A percentile compares a stretch with the other conserved stretches of the same genome.
Conservation (phyloP, 2,113 vertebrate species). For the Periophthalmodon schlosseri region DNA sequence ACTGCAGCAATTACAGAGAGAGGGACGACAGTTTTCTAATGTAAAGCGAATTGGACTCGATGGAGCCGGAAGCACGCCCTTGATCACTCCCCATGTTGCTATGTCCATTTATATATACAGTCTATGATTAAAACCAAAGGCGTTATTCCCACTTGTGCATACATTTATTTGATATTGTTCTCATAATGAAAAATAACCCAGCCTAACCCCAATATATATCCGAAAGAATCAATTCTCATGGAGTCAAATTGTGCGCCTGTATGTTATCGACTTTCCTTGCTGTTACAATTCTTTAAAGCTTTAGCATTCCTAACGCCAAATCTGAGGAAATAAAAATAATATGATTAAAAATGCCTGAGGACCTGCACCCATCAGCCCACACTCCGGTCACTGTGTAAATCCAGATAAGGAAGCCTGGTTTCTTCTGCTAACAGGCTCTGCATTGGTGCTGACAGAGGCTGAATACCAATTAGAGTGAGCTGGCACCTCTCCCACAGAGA, state of each 20-base stretch:
- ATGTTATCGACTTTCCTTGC: not conserved
- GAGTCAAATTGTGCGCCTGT: not conserved
- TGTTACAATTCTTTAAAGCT: not conserved
- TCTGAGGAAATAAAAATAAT: slow-evolving; percentile 34
- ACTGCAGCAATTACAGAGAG: too few species aligned
- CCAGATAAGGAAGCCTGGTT: slow-evolving; percentile 73
- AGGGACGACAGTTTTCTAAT: too few species aligned
- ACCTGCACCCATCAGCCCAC: slow-evolving; percentile 19
- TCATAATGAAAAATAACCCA: not conserved
- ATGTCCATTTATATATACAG: too few species aligned
- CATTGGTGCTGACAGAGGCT: slow-evolving; percentile 58
- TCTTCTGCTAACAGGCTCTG: slow-evolving; percentile 67
- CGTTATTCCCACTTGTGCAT: not conserved
- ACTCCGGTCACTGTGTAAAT: slow-evolving; percentile 64
- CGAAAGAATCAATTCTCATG: not conserved
- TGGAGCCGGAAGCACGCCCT: too few species aligned
- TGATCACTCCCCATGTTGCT: too few species aligned
- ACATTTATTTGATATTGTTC: not conserved
- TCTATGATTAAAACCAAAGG: not conserved
- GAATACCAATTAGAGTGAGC: slow-evolving; percentile 70
- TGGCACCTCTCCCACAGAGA: slow-evolving; percentile 54
- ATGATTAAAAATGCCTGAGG: slow-evolving; percentile 33
- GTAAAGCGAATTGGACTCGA: too few species aligned
- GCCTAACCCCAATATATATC: not conserved
- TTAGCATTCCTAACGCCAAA: not conserved